These are phyloP conservation scores for Pygocentrus nattereri DNA, from an alignment of 2,797 vertebrate species.

Conservation along the genomic window DNA sequence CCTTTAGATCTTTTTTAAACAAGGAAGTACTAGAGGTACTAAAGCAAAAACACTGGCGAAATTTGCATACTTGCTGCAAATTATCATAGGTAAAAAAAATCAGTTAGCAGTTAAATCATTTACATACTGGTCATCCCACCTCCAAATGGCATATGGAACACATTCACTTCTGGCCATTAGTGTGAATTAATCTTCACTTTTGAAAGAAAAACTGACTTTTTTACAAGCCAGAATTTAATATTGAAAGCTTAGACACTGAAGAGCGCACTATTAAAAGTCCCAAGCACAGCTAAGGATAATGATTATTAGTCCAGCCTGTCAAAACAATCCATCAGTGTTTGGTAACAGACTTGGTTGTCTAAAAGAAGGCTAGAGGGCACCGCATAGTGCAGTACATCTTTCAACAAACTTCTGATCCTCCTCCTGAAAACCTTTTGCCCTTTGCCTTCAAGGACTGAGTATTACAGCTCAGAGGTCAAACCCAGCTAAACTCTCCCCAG, in stretches of 20 bases:
- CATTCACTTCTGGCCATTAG: background rate
- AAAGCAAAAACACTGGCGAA: no score
- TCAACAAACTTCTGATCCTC: background rate
- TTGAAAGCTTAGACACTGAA: background rate
- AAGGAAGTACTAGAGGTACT: no score
- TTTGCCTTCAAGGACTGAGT: background rate
- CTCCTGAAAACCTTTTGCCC: background rate
- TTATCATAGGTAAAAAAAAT: no score
- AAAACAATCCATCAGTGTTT: background rate
- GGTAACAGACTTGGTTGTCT: background rate
- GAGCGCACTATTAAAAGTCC: background rate
- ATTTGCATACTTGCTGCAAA: no score
- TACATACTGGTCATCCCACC: no score
- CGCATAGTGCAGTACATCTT: background rate
- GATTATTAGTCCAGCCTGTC: background rate
- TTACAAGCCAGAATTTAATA: background rate
- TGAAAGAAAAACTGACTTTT: no score
- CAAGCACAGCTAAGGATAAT: background rate
- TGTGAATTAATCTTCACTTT: no score
- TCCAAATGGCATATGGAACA: no score
- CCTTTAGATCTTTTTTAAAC: no score
- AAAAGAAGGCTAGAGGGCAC: background rate
- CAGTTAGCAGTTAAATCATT: no score
- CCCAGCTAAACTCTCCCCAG: background rate
- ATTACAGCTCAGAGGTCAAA: background rate